These are phyloP conservation scores for Merodon equestris DNA, from an alignment of 2,888 invertebrate genomes.

Conservation along the genomic window DNA sequence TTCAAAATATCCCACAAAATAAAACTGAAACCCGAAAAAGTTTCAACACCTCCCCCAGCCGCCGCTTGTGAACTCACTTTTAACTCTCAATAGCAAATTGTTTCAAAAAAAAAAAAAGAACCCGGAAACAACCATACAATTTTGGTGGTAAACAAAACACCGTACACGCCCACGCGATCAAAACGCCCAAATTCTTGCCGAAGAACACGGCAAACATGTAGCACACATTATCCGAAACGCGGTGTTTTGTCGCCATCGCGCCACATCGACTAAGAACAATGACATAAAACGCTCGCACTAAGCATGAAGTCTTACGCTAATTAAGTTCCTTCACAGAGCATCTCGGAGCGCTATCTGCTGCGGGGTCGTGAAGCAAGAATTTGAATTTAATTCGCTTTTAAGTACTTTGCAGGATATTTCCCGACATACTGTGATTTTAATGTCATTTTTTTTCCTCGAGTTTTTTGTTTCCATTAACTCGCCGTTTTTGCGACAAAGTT, in stretches of 20 bases:
- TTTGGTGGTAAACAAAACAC: too few species aligned
- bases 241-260: constrained; percentile 12
- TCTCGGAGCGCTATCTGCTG: constrained; percentile 49
- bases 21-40: too few species aligned
- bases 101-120: constrained; percentile 1
- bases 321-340: constrained; percentile 53
- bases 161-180: too few species aligned
- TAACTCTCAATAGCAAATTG: constrained; percentile 33
- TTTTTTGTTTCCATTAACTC: constrained; percentile 11
- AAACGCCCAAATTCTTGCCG: constrained; percentile 22
- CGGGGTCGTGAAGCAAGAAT: constrained; percentile 42
- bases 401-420: constrained; percentile 43
- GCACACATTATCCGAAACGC: constrained; percentile 26
- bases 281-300: not conserved
- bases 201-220: constrained; percentile 24
- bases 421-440: constrained; percentile 9
- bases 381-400: constrained; percentile 58
- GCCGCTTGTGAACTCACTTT: constrained; percentile 26
- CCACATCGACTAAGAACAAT: constrained; percentile 26
- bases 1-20: not conserved
- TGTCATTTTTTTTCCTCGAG: constrained; percentile 1
- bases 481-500: constrained; percentile 37
- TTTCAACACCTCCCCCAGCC: too few species aligned
- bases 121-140: constrained; percentile 3
- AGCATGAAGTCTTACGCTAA: constrained; percentile 29